Conservation (phyloP, 1,140 invertebrate species). For the Dermatophagoides farinae region DNA sequence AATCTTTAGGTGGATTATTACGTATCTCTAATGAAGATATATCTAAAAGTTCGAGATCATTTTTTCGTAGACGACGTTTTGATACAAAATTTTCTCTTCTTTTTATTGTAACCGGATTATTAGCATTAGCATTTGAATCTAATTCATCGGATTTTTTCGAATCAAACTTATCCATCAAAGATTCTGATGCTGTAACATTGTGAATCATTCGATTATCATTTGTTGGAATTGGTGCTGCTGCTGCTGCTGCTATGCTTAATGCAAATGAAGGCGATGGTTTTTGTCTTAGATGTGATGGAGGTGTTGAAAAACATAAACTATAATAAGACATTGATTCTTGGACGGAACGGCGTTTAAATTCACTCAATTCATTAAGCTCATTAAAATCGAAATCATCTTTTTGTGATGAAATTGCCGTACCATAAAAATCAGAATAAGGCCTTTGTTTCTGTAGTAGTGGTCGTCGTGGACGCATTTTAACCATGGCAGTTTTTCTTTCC, state of each 20-base stretch:
- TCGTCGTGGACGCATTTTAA: constrained; percentile 1
- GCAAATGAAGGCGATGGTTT: background rate
- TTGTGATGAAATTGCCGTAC: background rate
- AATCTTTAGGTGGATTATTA: background rate
- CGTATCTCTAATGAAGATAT: background rate
- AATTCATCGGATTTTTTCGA: too few relatives aligned
- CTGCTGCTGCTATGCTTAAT: background rate
- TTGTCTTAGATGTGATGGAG: constrained; percentile 3
- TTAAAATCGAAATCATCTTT: background rate
- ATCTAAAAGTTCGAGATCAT: background rate
- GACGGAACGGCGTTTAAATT: constrained; percentile 13
- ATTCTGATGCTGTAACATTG: too few relatives aligned
- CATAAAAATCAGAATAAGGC: constrained; percentile 6
- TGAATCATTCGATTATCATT: background rate
- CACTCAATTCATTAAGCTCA: background rate
- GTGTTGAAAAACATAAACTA: constrained; percentile 14
- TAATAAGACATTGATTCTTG: constrained; percentile 16
- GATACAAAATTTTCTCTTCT: background rate
- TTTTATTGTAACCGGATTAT: too few relatives aligned
- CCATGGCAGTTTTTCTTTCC: background rate
- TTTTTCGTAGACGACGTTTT: background rate
- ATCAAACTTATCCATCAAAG: too few relatives aligned
- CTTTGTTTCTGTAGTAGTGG: background rate
- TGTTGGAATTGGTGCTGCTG: background rate
- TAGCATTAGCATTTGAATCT: too few relatives aligned